Base-by-base conservation (phyloP, 1,140 invertebrate genomes). In the Dinoponera quadriceps region DNA sequence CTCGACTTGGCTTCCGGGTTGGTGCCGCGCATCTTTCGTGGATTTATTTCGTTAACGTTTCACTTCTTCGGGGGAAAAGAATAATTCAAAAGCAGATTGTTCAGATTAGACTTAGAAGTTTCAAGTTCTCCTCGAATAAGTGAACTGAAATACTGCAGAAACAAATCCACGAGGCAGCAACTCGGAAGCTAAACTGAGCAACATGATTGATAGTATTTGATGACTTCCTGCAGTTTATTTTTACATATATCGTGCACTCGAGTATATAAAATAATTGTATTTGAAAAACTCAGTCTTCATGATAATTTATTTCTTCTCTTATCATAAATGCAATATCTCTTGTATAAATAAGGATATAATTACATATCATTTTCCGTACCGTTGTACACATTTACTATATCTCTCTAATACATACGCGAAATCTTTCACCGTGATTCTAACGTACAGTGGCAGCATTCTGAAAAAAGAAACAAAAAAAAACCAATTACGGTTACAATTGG, bases 371-470 rank as follows among this genome's bases (percentile, higher is more conserved):
- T 96, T 96, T 78, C 96, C 96, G 92, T 95, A 95, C 87, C 96
- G 95, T 92, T 96, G 96, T 92, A 96, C 94, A 94, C 96, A 96
- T 94, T 94, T 95, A 90, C 94, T 95, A 92, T 95, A 97, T 88
- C 91, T 95, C 85, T 94, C 93, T 85, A 97, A 93, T 88, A 95
- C 87, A 89, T 94, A 87, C 85, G 95, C 73, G 93, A 96, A 97
- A 82, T 94, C 93, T 63, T 95, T 91, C 71, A 95, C 91, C 84
- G 93, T 94, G 84, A 96, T 82, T 89, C 90, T 94, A 90, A 95
- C 92, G 86, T 95, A 94, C 80, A 94, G 90, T 83, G 94, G 94
- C 85, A 96, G 86, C 49, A 72, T 85, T 65, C 94, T 94, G 87
- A 66, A 92, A 93, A 65, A 62, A 59, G n/a, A 55, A 85, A 59